Evolutionary conservation across 2,113 vertebrate genomes (phyloP).

Genomic region (Myiopsitta monachus): DNA sequence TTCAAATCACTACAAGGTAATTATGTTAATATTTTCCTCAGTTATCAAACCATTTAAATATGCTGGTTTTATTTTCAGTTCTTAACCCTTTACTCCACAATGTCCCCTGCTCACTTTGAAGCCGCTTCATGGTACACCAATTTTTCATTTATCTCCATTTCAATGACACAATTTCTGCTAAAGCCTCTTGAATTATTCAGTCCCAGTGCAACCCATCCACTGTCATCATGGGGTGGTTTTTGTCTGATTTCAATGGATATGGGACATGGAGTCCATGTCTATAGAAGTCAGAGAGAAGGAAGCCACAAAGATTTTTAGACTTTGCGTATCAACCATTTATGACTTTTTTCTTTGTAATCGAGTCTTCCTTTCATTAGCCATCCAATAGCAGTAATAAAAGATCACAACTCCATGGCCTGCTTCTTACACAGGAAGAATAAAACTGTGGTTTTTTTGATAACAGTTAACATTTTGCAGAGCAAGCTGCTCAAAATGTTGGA

Average conservation of each 20-base stretch:
- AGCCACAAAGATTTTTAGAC: not conserved
- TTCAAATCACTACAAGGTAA: not conserved
- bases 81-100: rapidly evolving
- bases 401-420: not conserved
- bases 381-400: not conserved
- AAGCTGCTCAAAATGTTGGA: not conserved
- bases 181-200: not conserved
- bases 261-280: not conserved
- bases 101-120: rapidly evolving
- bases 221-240: rapidly evolving
- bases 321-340: not conserved
- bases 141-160: not conserved
- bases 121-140: rapidly evolving
- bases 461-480: not conserved
- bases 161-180: not conserved
- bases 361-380: not conserved
- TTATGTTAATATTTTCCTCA: not conserved
- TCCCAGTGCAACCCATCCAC: not conserved
- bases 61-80: not conserved
- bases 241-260: rapidly evolving
- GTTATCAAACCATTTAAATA: not conserved
- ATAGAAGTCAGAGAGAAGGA: not conserved
- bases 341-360: not conserved
- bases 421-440: not conserved
- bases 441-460: rapidly evolving